Evolutionary conservation across 2,113 vertebrate genomes (phyloP), one percentile per base, ranked within the genome.

Genomic region (Alligator sinensis): DNA sequence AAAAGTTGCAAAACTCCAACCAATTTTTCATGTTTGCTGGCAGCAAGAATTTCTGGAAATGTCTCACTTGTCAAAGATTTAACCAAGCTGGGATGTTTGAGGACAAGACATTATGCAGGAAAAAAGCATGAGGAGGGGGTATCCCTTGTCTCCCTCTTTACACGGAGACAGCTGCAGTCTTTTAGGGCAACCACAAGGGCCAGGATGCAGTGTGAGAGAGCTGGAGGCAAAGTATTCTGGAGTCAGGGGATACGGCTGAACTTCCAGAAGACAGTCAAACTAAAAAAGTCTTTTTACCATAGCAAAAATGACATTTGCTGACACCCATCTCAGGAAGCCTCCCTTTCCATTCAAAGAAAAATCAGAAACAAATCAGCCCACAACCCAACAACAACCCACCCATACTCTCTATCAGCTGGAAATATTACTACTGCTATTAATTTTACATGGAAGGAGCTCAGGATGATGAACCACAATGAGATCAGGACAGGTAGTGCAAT

Each of bases 71-170:
- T 66, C 76, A 83, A 68, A 59, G 90, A 92, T 93, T 88, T 93
- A 90, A 94, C 82, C 86, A 85, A 91, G 91, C 84, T 81, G 87
- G 91, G 90, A 81, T 86, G 86, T 87, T 96, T 95, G 95, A 86
- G 93, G 82, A 91, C 81, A 84, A 95, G 76, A 11, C 0, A 1
- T 88, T 72, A 84, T 87, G 94, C 77, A 84, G 82, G 15, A 72
- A 82, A 90, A 57, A 86, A 79, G 82, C 25, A 21, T 4, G 3
- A 13, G 14, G 30, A 82, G 95, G 47, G 87, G 88, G 77, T 68
- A 81, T 80, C 75, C 58, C 75, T 79, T 90, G 59, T 87, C 74
- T 94, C 74, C 63, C 80, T 75, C 72, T 87, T 94, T 72, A 82
- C 62, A 66, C 4, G 10, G 62, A 81, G 60, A 63, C 60, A 80